These are phyloP conservation scores for Python bivittatus DNA, from an alignment of 2,113 vertebrate species.

Conservation along the genomic window DNA sequence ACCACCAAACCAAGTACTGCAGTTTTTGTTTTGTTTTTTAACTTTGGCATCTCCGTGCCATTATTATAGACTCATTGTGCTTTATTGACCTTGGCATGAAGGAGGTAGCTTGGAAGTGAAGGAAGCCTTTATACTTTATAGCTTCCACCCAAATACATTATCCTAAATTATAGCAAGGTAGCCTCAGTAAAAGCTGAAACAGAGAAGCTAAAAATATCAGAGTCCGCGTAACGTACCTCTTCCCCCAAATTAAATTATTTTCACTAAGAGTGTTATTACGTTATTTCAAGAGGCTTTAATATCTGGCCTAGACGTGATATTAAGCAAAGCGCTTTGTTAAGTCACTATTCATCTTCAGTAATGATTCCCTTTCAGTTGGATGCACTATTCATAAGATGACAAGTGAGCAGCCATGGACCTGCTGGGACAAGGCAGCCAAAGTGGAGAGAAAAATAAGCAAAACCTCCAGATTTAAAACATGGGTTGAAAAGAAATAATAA, in stretches of 20 bases:
- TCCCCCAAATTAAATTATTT: conserved; percentile 17
- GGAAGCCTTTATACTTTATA: conserved; percentile 36
- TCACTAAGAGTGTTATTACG: background rate
- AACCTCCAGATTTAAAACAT: background rate
- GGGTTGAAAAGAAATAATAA: background rate
- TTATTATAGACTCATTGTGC: conserved; percentile 23
- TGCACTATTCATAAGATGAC: background rate
- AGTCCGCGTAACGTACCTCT: conserved; percentile 27
- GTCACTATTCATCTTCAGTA: conserved; percentile 3
- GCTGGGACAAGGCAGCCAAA: background rate
- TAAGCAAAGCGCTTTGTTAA: background rate
- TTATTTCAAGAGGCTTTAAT: background rate
- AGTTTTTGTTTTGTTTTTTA: conserved; percentile 11
- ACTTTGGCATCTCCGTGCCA: background rate
- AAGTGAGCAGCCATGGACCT: conserved; percentile 16
- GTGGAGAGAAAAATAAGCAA: background rate
- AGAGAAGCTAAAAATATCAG: conserved; percentile 30
- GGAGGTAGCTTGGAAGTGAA: conserved; percentile 13
- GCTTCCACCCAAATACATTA: conserved; percentile 5
- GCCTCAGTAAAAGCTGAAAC: conserved; percentile 28
- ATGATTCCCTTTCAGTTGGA: background rate
- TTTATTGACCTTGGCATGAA: conserved; percentile 40
- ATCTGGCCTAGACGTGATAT: background rate
- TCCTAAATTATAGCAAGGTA: conserved; percentile 29
- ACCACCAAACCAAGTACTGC: background rate